Evolutionary conservation across 2,797 vertebrate genomes (phyloP), one percentile per base, ranked within the genome.

Genomic region (Cheirogaleus major): DNA sequence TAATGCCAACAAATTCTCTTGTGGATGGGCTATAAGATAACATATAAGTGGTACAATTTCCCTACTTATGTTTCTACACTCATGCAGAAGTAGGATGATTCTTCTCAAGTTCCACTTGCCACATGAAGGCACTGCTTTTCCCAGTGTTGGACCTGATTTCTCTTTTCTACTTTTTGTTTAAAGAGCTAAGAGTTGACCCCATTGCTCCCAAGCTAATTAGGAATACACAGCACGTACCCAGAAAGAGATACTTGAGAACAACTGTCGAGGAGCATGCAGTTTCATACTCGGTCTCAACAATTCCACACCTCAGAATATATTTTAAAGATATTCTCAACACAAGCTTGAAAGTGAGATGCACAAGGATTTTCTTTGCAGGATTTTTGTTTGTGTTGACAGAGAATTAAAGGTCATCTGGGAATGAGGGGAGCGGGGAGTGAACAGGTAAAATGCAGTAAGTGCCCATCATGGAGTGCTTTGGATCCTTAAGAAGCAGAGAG

Each of bases 1-100:
- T 76, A 76, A 88, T 81, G 76, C 43, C 48, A 89, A 52, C 20
- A 91, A 91, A 87, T 96, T 27, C 17, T 82, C 78, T 80, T 88
- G 18, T 72, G n/a, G n/a, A 79, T 73, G 23, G 7, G 52, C 27
- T 95, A 52, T 76, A 90, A 96, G 93, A 94, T 41, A 69, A 20
- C 72, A 89, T 50, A 43, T 69, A 86, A 87, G 83, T 52, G 25
- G 18, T 55, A 43, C 52, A 30, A 22, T 55, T 95, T 76, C 45
- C 43, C 52, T 82, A 9, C 81, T 92, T 86, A 17, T n/a, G 41
- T 82, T 50, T 45, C 72, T 78, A 38, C 17, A 81, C 50, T 75
- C 81, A 88, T 35, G 81, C n/a, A 52, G 35, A 73, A 78, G 41
- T 32, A 27, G 25, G 41, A 76, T 90, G 61, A 75, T 25, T 86